Conservation (phyloP, 92 coral and sea anemone species). For the Siderastrea radians region DNA sequence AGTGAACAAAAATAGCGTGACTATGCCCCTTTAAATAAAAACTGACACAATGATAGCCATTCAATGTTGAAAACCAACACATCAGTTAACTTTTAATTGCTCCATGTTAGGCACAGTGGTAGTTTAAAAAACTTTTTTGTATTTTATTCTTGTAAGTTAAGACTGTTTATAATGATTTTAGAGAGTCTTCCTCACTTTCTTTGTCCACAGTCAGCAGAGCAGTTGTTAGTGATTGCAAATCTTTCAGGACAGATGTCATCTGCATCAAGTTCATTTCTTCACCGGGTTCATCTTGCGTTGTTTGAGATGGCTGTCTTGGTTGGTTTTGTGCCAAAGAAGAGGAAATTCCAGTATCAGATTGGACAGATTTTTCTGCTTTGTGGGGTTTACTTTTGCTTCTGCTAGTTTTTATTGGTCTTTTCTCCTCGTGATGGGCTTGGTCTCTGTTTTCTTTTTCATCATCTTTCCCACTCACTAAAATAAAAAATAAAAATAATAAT, state of each 20-base stretch:
- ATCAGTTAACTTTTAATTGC: background rate
- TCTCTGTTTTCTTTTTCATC: constrained; percentile 65
- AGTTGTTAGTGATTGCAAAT: constrained; percentile 80
- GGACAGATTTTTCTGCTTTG: background rate
- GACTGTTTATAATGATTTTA: constrained; percentile 5
- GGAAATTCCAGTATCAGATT: background rate
- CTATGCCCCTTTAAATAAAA: no score
- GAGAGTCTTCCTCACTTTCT: constrained; percentile 47
- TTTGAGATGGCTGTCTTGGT: constrained; percentile 18
- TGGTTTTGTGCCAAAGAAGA: background rate
- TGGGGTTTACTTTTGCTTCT: constrained; percentile 34
- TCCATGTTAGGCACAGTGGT: background rate
- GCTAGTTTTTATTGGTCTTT: constrained; percentile 19
- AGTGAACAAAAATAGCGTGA: no score
- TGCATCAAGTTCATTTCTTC: constrained; percentile 34
- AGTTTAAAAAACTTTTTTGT: no score
- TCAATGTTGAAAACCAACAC: no score
- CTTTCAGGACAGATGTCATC: constrained; percentile 76
- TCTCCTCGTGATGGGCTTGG: constrained; percentile 4
- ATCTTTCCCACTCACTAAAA: constrained; percentile 6
- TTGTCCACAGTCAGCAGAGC: constrained; percentile 78
- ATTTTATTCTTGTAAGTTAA: no score
- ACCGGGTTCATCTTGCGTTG: background rate
- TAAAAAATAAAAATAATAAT: background rate
- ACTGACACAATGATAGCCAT: no score